phyloP scores from a whole-genome alignment of 2,888 invertebrate genomes.

The Scrobipalpa costella region DNA sequence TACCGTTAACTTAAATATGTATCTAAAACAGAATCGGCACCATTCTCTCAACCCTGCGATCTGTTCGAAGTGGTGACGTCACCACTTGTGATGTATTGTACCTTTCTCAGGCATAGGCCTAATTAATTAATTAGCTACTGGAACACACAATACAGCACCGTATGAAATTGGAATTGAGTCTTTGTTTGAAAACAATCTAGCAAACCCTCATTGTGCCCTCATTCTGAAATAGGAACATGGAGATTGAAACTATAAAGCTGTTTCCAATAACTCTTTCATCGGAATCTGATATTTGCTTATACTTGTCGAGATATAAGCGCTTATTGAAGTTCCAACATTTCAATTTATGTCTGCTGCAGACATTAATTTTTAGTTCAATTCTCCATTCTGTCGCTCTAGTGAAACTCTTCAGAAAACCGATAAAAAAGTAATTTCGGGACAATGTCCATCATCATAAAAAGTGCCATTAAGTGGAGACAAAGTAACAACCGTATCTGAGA shows the following conservation, averaged over 20 bases:
- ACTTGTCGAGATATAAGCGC: neutral
- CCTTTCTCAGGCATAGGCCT: slow-evolving; percentile 4
- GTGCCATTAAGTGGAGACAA: slow-evolving; percentile 30
- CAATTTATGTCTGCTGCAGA: neutral
- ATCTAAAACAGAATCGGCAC: too few relatives aligned
- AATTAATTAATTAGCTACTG: neutral
- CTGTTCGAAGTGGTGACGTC: slow-evolving; percentile 5
- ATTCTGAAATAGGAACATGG: neutral
- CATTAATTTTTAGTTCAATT: slow-evolving; percentile 11
- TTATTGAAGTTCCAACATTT: neutral
- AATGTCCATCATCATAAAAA: slow-evolving; percentile 29
- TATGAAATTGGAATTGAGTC: neutral
- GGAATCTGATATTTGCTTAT: neutral
- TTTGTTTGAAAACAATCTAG: neutral
- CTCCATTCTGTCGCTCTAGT: neutral
- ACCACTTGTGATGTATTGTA: slow-evolving; percentile 3
- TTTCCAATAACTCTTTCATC: slow-evolving; percentile 1
- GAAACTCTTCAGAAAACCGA: slow-evolving; percentile 11
- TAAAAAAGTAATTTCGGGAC: slow-evolving; percentile 22
- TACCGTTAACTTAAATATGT: too few relatives aligned
- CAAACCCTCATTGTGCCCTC: neutral
- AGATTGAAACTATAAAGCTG: neutral
- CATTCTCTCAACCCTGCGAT: neutral
- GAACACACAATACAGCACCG: neutral
- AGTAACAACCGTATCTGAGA: slow-evolving; percentile 45